Evolutionary conservation across 2,113 vertebrate genomes (phyloP), one percentile per base, ranked within the genome.

Genomic region (Pollachius pollachius): DNA sequence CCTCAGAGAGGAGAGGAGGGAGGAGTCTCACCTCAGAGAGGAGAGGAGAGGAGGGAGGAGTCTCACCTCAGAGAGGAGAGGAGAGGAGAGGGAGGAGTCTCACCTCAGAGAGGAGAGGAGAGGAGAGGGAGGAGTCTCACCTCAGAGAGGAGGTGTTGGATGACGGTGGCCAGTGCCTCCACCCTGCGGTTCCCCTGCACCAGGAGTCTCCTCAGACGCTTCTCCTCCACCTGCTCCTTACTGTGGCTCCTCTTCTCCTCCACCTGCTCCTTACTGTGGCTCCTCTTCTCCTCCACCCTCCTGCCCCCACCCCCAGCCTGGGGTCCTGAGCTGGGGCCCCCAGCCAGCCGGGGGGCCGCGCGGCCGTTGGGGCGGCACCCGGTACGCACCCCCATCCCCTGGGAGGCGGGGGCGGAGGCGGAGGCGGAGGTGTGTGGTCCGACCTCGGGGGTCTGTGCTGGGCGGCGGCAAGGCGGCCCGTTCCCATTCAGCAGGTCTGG

Each of bases 81-180:
- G n/a, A 41, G 37, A 13, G 12, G 41, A 48, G 41, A 48, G 12
- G 12, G 41, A 48, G 41, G 41, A 48, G 41, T 37, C 41, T 63
- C 80, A 90, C 89, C 87, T 89, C n/a, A 57, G 15, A 19, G 19
- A 59, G 8, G 17, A 5, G 18, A 60, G n/a, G n/a, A 15, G 64
- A 21, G 18, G 2, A 2, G 12, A 13, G 11, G 11, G 41, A 48
- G 41, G 41, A 48, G 41, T 0, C 48, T 64, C 80, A 90, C 89
- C 87, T 89, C 84, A 30, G 65, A 62, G 68, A 89, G 87, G 59
- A 90, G 65, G 58, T 90, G 86, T 7, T 90, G 89, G 75, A 90
- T 79, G 74, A 90, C 86, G 1, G 74, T 80, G 25, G 89, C 86
- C 67, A 90, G 77, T 41, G 87, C 89, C 72, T 90, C 89, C 71